phyloP scores from a whole-genome alignment of 2,888 invertebrate genomes.

The Ceramica pisi region DNA sequence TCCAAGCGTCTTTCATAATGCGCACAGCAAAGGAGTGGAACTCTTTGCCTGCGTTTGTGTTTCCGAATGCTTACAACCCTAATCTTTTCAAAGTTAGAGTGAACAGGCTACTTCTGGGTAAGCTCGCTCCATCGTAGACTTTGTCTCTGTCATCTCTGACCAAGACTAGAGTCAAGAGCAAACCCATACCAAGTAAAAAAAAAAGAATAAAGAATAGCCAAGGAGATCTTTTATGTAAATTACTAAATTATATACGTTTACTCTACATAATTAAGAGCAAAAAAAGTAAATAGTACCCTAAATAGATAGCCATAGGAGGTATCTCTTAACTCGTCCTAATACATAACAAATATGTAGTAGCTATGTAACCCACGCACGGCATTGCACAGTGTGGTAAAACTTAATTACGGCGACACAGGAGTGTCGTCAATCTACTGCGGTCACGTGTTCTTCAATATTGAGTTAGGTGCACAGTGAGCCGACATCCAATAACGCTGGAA shows the following conservation, averaged over 20 bases:
- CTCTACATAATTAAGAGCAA: constrained; percentile 15
- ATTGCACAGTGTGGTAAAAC: constrained; percentile 63
- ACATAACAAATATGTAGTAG: constrained; percentile 52
- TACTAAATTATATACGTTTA: not conserved
- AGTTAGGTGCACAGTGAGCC: constrained; percentile 72
- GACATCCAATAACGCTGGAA: constrained; percentile 68
- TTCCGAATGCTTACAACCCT: too few relatives aligned
- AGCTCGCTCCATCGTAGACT: too few relatives aligned
- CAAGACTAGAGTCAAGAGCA: too few relatives aligned
- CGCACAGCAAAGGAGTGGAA: too few relatives aligned
- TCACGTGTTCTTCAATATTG: constrained; percentile 82
- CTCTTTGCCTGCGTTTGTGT: too few relatives aligned
- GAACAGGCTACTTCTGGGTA: too few relatives aligned
- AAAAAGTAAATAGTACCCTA: constrained; percentile 38
- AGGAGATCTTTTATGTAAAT: not conserved
- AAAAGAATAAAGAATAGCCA: too few relatives aligned
- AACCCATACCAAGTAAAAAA: too few relatives aligned
- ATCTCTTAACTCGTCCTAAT: constrained; percentile 38
- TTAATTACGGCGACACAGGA: constrained; percentile 77
- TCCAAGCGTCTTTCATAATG: too few relatives aligned
- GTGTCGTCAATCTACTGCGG: constrained; percentile 79
- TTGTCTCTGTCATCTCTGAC: too few relatives aligned
- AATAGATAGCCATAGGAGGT: constrained; percentile 37
- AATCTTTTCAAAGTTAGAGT: too few relatives aligned
- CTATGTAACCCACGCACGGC: constrained; percentile 52